A percentile compares a stretch with the other conserved stretches of the same genome.
Conservation (phyloP, 2,888 invertebrate species). For the Eupithecia insigniata region DNA sequence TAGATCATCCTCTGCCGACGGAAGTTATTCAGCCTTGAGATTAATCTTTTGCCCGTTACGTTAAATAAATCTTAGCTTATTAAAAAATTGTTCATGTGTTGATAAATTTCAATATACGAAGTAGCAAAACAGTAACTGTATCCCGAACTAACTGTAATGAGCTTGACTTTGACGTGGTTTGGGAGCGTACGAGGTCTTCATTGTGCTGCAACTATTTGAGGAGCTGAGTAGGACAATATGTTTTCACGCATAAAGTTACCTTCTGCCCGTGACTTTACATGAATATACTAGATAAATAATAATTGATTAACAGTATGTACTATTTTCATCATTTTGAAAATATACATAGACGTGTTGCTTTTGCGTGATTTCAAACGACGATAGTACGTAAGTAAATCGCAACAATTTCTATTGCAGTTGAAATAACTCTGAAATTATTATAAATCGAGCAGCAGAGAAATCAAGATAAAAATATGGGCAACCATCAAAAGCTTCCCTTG, state of each 20-base stretch:
- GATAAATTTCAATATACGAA: background rate
- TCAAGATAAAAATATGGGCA: background rate
- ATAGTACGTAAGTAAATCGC: background rate
- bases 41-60: background rate
- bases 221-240: conserved; percentile 13
- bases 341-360: too few relatives aligned
- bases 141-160: conserved; percentile 27
- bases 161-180: conserved; percentile 30
- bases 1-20: background rate
- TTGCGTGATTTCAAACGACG: background rate
- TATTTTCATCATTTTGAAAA: too few relatives aligned
- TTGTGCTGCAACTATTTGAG: conserved; percentile 22
- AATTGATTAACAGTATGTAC: background rate
- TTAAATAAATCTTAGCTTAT: background rate
- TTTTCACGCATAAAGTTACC: background rate
- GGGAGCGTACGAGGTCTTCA: conserved; percentile 25
- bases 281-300: background rate
- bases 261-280: background rate
- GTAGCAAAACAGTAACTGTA: background rate
- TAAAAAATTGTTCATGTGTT: background rate
- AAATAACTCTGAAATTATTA: background rate
- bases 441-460: background rate
- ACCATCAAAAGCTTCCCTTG: background rate
- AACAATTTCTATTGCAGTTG: background rate
- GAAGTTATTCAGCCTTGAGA: background rate